Conservation (phyloP, 2,113 vertebrate genomes). For the Oriolus oriolus region DNA sequence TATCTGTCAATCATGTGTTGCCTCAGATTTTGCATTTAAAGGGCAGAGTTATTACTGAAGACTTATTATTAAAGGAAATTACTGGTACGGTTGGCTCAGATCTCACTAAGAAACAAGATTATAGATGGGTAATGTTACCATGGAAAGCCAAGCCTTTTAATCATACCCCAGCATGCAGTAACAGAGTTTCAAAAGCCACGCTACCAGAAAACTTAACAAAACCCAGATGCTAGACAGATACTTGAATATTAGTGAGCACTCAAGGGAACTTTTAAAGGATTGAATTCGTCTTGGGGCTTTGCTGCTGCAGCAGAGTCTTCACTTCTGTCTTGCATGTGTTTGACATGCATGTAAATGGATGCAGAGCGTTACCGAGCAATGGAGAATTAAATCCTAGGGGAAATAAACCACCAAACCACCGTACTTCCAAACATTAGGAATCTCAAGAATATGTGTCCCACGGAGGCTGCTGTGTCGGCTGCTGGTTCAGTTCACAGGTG, state of each 20-base stretch:
- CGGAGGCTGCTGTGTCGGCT: background rate
- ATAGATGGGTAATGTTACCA: constrained; percentile 17
- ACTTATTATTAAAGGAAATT: constrained; percentile 32
- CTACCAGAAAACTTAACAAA: background rate
- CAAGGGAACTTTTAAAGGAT: background rate
- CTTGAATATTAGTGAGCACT: background rate
- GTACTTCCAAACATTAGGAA: background rate
- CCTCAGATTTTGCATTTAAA: background rate
- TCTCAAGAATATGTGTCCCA: background rate
- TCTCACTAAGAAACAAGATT: constrained; percentile 18
- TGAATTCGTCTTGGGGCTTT: background rate
- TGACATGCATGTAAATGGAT: background rate
- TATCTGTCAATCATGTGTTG: background rate
- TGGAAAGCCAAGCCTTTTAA: constrained; percentile 23
- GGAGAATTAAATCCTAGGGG: background rate
- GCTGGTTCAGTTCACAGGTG: background rate
- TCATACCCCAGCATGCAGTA: background rate
- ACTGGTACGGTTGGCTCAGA: background rate
- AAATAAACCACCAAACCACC: background rate
- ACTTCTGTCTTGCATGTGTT: rapidly evolving
- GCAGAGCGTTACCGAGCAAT: background rate
- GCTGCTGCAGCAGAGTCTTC: background rate
- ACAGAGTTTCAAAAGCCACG: background rate
- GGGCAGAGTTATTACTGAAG: background rate
- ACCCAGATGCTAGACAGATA: background rate